Conservation (phyloP, 2,113 vertebrate species). For the Epinephelus moara region DNA sequence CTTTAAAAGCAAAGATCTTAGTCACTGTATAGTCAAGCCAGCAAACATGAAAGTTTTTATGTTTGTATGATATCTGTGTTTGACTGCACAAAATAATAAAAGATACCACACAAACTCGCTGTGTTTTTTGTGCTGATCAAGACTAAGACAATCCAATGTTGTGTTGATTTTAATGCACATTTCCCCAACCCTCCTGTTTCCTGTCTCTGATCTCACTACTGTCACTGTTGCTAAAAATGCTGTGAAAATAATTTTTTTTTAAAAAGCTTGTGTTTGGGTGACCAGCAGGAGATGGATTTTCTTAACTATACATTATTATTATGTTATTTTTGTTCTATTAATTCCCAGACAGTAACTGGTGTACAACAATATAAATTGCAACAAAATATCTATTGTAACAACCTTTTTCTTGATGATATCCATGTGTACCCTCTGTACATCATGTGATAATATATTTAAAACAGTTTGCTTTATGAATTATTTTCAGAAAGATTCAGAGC, state of each 20-base stretch:
- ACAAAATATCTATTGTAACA: neutral
- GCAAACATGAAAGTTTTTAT: neutral
- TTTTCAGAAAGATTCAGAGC: too few species aligned
- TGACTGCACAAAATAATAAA: conserved; percentile 41
- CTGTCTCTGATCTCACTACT: neutral
- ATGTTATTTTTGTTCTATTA: neutral
- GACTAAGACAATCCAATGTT: neutral
- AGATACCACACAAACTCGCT: neutral
- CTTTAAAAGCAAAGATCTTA: neutral
- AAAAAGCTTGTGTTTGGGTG: neutral
- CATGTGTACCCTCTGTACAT: neutral
- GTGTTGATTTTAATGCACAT: neutral
- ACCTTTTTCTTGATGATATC: neutral
- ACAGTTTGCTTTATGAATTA: too few species aligned
- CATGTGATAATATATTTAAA: neutral
- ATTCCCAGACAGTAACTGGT: neutral
- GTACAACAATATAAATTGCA: too few species aligned
- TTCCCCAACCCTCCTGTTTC: neutral
- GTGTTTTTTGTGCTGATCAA: neutral
- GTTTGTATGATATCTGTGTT: neutral
- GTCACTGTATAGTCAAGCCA: neutral
- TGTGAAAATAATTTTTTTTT: neutral
- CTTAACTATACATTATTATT: neutral
- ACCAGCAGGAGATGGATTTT: neutral
- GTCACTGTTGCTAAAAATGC: neutral